phyloP scores from a whole-genome alignment of 2,888 invertebrate species.

The Lasioglossum leucozonium region DNA sequence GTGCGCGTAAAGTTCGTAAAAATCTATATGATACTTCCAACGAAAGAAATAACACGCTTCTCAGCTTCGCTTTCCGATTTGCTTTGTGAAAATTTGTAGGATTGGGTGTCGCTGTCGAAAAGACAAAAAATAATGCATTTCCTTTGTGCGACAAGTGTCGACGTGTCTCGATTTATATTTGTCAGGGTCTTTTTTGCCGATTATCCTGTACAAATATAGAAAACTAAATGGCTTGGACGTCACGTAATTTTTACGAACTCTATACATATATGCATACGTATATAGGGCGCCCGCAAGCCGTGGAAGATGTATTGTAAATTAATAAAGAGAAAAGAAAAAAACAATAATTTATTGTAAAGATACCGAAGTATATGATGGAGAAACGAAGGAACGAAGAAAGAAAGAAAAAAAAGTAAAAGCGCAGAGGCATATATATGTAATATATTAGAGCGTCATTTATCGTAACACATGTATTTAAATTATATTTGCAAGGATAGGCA shows the following conservation, averaged over 20 bases:
- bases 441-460: conserved; percentile 51
- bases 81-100: conserved; percentile 12
- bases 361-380: conserved; percentile 37
- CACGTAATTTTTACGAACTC: conserved; percentile 58
- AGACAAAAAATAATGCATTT: conserved; percentile 20
- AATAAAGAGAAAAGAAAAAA: conserved; percentile 15
- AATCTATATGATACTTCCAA: conserved; percentile 63
- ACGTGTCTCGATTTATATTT: conserved; percentile 60
- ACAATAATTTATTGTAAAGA: conserved; percentile 54
- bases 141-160: conserved; percentile 31
- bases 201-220: conserved; percentile 70
- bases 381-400: neutral
- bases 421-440: conserved; percentile 58
- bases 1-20: conserved; percentile 64
- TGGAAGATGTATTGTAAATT: conserved; percentile 51
- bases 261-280: conserved; percentile 38
- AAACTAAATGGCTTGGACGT: conserved; percentile 71
- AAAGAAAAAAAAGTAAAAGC: conserved; percentile 22
- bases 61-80: conserved; percentile 41
- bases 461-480: conserved; percentile 45
- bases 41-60: conserved; percentile 44
- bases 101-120: neutral
- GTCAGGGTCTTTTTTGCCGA: conserved; percentile 75
- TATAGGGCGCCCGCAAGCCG: conserved; percentile 31
- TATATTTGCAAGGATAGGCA: conserved; percentile 45